Conservation (phyloP, 2,797 vertebrate species). For the Peromyscus melanophrys region DNA sequence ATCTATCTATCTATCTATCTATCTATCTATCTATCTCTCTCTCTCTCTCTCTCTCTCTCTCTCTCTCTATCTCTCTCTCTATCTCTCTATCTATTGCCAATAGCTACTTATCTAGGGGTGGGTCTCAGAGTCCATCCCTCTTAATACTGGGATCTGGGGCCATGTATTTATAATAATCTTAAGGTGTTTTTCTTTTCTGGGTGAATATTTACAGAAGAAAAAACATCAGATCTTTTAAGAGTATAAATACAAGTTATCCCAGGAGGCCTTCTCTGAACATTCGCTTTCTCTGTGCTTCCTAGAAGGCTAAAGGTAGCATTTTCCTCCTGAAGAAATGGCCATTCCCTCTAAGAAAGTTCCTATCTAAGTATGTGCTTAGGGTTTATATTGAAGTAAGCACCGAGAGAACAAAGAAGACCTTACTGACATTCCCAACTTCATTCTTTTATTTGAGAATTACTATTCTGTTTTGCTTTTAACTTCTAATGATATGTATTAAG, state of each 20-base stretch:
- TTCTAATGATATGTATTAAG: background rate
- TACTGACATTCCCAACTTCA: conserved; percentile 63
- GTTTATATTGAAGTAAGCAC: conserved; percentile 54
- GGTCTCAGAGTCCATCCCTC: background rate
- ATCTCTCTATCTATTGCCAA: background rate
- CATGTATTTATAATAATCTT: conserved; percentile 61
- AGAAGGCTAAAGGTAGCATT: conserved; percentile 53
- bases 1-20: too few species aligned
- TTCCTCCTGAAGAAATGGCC: conserved; percentile 23
- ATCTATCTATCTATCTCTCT: too few species aligned
- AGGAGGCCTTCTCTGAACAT: conserved; percentile 52
- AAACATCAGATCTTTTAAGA: conserved; percentile 59
- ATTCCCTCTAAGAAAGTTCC: conserved; percentile 60
- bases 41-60: too few species aligned
- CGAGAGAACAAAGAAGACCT: background rate
- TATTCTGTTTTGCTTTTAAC: background rate
- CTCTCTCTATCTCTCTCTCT: too few species aligned
- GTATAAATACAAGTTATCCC: conserved; percentile 64
- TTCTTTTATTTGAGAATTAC: conserved; percentile 65
- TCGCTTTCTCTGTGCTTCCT: conserved; percentile 40
- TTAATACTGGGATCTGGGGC: background rate
- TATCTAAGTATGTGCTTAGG: background rate
- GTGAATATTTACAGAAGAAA: conserved; percentile 53
- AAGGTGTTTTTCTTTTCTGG: conserved; percentile 69
- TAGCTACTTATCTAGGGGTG: background rate